Evolutionary conservation across 2,797 vertebrate species (phyloP), one percentile per base, ranked within the genome.

Genomic region (Liasis olivaceus): DNA sequence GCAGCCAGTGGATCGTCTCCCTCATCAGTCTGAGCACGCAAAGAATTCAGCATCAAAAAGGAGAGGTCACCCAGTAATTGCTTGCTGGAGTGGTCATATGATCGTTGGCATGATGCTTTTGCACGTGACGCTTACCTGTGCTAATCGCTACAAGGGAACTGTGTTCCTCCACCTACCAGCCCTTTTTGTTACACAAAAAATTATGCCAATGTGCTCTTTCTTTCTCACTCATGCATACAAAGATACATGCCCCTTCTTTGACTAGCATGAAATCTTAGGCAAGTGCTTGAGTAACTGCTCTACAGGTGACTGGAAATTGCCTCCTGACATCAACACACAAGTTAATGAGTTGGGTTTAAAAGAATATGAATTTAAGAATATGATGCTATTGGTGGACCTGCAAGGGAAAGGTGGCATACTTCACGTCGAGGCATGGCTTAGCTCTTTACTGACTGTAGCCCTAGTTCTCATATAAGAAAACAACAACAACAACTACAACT

Each of bases 21-120:
- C 31, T 93, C 24, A 3, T 94, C 93, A 85, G 92, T 42, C 93
- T 66, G 95, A 94, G 15, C 14, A 93, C 24, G 64, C 92, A 64
- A 0, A 42, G 26, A 93, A 85, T 51, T 42, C 9, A 88, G 60
- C 47, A 84, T 60, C 31, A 54, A 47, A 66, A 88, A 88, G 22
- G 7, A 9, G 24, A 47, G 59, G 85, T 26, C 56, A 51, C 31
- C 69, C 89, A 51, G 84, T 94, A 93, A 90, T 11, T 86, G 4
- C 42, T 63, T 87, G 62, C 92, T 92, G 94, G 0, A 1, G 24
- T 85, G 77, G 28, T 2, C 9, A 26, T 63, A 58, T 63, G 87
- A 85, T 58, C 90, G 20, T 64, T 4, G 0, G 0, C 0, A 2
- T 91, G 20, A 84, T 58, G 84, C 3, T 54, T 62, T 91, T 93